phyloP scores from a whole-genome alignment of 2,113 vertebrate genomes.

The Petromus typicus region DNA sequence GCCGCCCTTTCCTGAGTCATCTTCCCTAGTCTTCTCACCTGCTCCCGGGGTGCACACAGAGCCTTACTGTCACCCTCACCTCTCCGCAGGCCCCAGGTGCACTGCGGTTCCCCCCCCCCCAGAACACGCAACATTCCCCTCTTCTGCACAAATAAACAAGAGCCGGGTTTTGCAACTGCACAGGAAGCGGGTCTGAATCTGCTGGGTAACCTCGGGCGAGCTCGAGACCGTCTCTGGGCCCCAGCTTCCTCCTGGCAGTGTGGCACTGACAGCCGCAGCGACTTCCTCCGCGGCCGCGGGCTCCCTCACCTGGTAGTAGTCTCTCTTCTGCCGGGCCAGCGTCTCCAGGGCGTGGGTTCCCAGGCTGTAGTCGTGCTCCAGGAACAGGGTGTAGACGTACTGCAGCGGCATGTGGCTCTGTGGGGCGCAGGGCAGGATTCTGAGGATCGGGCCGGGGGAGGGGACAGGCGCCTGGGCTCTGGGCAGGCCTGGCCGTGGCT shows the following conservation, averaged over 20 bases:
- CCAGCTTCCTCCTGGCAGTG: slow-evolving; percentile 50
- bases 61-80: neutral
- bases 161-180: neutral
- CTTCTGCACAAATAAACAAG: neutral
- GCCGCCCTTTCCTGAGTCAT: neutral
- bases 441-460: neutral
- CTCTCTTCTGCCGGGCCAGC: slow-evolving; percentile 87
- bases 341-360: slow-evolving; percentile 86
- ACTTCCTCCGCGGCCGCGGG: neutral
- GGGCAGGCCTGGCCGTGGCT: neutral
- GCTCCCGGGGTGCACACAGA: neutral
- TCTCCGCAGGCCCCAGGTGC: neutral
- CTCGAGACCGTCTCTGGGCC: slow-evolving; percentile 6
- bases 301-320: slow-evolving; percentile 91
- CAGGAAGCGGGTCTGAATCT: slow-evolving; percentile 52
- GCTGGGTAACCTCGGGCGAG: slow-evolving; percentile 53
- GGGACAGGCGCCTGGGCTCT: neutral
- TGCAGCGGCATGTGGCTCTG: slow-evolving; percentile 94
- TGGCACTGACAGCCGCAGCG: neutral
- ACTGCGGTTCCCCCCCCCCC: neutral
- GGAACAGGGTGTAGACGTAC: slow-evolving; percentile 90
- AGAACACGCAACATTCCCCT: neutral
- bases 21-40: neutral
- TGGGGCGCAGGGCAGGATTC: neutral
- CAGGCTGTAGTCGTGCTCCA: slow-evolving; percentile 92